Evolutionary conservation across 2,888 invertebrate genomes (phyloP).

Genomic region (Petrophora chlorosata): DNA sequence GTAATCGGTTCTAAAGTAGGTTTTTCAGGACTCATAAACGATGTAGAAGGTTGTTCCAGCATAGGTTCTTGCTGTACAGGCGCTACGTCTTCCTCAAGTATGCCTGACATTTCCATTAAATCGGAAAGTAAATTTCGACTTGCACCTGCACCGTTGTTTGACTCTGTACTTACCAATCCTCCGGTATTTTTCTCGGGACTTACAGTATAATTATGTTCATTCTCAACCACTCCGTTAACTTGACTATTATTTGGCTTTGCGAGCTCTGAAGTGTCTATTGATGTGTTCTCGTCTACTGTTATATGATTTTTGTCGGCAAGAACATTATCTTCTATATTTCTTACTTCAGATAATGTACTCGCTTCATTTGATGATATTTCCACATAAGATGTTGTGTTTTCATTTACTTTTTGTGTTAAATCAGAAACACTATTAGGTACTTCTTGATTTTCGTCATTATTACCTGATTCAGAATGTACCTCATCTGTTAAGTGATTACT

Average conservation of each 20-base stretch:
- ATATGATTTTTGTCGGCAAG: background rate
- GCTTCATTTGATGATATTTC: background rate
- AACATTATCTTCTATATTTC: background rate
- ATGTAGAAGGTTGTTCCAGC: background rate
- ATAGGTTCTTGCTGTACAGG: slow-evolving; percentile 21
- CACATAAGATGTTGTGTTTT: background rate
- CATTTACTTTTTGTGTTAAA: background rate
- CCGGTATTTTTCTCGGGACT: background rate
- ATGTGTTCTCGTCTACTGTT: background rate
- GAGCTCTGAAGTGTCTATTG: background rate
- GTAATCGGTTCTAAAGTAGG: slow-evolving; percentile 5
- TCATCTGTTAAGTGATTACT: too few relatives aligned
- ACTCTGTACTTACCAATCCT: background rate
- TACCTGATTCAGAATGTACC: too few relatives aligned
- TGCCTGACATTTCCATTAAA: slow-evolving; percentile 79
- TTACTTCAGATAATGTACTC: background rate
- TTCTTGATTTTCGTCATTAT: background rate
- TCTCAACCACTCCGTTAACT: too few relatives aligned
- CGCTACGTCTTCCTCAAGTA: slow-evolving; percentile 61
- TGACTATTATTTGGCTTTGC: background rate
- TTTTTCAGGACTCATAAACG: background rate
- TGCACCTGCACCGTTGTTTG: slow-evolving; percentile 4
- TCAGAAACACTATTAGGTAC: background rate
- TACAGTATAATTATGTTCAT: background rate
- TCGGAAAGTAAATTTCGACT: slow-evolving; percentile 68